Evolutionary conservation across 2,888 invertebrate genomes (phyloP).

Genomic region (Mactromeris polynyma): DNA sequence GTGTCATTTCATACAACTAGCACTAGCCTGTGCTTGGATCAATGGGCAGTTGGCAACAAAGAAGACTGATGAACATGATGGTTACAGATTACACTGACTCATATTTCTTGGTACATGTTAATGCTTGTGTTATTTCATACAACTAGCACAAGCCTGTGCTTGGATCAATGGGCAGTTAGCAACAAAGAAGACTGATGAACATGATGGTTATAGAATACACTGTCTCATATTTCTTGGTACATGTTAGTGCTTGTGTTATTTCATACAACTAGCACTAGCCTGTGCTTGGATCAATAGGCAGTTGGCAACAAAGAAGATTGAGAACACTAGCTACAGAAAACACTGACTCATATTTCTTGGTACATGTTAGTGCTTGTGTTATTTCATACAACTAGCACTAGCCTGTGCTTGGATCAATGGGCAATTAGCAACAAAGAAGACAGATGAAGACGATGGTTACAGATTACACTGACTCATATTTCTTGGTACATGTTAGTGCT

Average conservation of each 20-base stretch:
- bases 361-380: constrained; percentile 20
- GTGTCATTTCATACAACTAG: constrained; percentile 32
- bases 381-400: constrained; percentile 36
- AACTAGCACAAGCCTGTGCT: constrained; percentile 54
- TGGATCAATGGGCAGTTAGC: constrained; percentile 31
- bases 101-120: constrained; percentile 41
- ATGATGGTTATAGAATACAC: not conserved
- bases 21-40: constrained; percentile 42
- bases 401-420: constrained; percentile 19
- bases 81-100: constrained; percentile 19
- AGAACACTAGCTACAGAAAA: not conserved
- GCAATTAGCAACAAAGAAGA: constrained; percentile 2
- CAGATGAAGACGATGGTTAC: not conserved
- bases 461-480: not conserved
- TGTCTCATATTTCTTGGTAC: constrained; percentile 11
- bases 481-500: constrained; percentile 32
- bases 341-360: not conserved
- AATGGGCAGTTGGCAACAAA: constrained; percentile 5
- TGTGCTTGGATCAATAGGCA: constrained; percentile 23
- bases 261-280: constrained; percentile 19
- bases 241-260: constrained; percentile 12
- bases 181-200: not conserved
- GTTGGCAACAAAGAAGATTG: not conserved
- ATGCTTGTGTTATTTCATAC: constrained; percentile 38
- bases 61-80: not conserved